Conservation (phyloP, 2,797 vertebrate genomes). For the Yasuhikotakia modesta region DNA sequence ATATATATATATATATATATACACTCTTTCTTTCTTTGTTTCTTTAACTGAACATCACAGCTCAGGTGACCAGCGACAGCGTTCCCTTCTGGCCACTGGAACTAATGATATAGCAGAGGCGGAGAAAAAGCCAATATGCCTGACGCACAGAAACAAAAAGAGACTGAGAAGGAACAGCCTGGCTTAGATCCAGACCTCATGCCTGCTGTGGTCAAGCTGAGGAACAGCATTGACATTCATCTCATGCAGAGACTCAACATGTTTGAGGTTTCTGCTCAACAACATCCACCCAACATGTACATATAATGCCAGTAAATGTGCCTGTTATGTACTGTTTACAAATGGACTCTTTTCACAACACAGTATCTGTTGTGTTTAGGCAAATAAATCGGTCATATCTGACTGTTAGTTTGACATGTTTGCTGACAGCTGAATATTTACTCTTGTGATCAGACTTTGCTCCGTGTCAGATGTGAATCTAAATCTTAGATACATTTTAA, state of each 20-base stretch:
- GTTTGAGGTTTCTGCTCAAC: constrained; percentile 53
- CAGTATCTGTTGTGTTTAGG: neutral
- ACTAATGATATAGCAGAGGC: constrained; percentile 52
- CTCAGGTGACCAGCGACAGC: constrained; percentile 25
- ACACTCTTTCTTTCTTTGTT: neutral
- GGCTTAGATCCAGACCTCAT: constrained; percentile 47
- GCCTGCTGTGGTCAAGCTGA: constrained; percentile 49
- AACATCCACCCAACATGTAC: constrained; percentile 36
- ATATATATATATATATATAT: too few relatives aligned
- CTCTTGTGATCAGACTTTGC: too few relatives aligned
- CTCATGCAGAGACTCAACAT: constrained; percentile 55
- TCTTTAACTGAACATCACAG: neutral
- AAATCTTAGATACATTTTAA: neutral
- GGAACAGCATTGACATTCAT: constrained; percentile 60
- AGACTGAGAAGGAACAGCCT: constrained; percentile 43
- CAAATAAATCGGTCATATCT: neutral
- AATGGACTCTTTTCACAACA: constrained; percentile 40
- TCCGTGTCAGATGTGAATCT: neutral
- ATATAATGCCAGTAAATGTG: constrained; percentile 37
- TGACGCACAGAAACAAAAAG: constrained; percentile 43
- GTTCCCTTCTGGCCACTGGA: constrained; percentile 42
- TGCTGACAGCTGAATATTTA: too few relatives aligned
- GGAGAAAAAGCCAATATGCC: constrained; percentile 36
- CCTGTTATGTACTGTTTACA: constrained; percentile 24
- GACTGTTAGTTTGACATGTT: too few relatives aligned